phyloP scores from a whole-genome alignment of 2,113 vertebrate genomes.

The Paratilapia polleni region DNA sequence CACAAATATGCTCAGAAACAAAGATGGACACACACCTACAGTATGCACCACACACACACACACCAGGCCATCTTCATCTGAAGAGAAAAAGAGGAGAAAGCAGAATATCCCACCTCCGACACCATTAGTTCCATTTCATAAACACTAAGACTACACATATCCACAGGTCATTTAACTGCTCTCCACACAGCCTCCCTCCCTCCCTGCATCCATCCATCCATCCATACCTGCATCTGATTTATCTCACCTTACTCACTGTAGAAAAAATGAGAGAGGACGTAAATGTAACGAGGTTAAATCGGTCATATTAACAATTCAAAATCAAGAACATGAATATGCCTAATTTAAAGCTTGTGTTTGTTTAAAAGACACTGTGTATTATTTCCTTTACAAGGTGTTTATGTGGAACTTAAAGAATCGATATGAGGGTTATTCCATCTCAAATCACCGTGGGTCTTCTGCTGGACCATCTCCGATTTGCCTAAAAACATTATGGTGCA shows the following conservation, averaged over 20 bases:
- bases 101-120: constrained; percentile 83
- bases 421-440: no score
- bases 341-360: no score
- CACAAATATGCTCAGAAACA: constrained; percentile 74
- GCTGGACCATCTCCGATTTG: no score
- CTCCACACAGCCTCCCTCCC: constrained; percentile 54
- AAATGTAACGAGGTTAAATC: background rate
- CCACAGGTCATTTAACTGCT: constrained; percentile 79
- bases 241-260: constrained; percentile 61
- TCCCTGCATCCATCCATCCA: constrained; percentile 16
- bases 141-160: constrained; percentile 87
- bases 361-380: no score
- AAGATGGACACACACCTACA: constrained; percentile 69
- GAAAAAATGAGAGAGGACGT: background rate
- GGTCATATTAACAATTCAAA: no score
- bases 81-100: constrained; percentile 51
- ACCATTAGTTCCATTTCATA: constrained; percentile 98
- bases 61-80: constrained; percentile 84
- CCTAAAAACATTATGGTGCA: no score
- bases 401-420: no score
- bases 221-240: background rate
- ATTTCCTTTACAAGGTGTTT: no score
- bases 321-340: background rate
- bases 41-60: constrained; percentile 62
- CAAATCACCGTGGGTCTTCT: no score